Evolutionary conservation across 2,113 vertebrate species (phyloP).

Genomic region (Atrichornis clamosus): DNA sequence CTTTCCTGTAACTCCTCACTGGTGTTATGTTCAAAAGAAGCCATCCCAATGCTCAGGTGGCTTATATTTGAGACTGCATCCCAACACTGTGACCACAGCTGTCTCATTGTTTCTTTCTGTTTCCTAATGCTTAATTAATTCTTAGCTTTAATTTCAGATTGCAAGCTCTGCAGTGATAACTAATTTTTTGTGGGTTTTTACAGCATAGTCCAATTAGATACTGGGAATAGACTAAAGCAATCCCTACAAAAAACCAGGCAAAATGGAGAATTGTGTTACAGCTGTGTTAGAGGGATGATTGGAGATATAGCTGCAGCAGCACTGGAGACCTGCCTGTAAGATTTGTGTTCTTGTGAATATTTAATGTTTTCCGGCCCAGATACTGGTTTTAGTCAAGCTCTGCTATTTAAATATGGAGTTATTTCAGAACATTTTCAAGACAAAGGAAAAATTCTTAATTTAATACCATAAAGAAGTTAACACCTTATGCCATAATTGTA

Average conservation of each 20-base stretch:
- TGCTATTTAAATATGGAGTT: background rate
- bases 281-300: background rate
- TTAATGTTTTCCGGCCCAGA: background rate
- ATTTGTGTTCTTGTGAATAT: background rate
- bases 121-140: background rate
- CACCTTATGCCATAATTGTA: background rate
- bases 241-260: background rate
- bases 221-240: background rate
- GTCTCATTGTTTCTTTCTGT: background rate
- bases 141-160: background rate
- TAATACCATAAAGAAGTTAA: background rate
- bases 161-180: background rate
- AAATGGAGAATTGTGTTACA: background rate
- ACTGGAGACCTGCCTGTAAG: background rate
- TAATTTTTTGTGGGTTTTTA: background rate
- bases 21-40: background rate
- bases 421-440: background rate
- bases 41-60: accelerated
- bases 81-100: background rate
- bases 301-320: background rate
- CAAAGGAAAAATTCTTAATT: background rate
- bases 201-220: background rate
- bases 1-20: background rate
- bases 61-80: background rate
- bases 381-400: background rate